Evolutionary conservation across 1,140 invertebrate genomes (phyloP), one percentile per base, ranked within the genome.

Genomic region (Drosophila arawakana): DNA sequence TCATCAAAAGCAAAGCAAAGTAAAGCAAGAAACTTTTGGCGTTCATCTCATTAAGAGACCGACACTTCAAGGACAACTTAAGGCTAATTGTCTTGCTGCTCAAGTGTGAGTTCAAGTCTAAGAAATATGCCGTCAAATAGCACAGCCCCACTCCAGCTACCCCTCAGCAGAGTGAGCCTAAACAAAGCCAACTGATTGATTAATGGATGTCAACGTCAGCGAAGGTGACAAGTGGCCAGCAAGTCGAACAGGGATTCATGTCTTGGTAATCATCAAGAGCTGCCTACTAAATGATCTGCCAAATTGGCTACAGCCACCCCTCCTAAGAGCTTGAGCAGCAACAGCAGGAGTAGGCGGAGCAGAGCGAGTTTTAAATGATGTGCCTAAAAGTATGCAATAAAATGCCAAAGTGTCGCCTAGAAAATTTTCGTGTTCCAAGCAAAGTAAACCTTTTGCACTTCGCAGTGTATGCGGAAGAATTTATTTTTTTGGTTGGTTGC

Each of bases 181-280:
- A 39, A 69, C 58, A 67, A 73, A 61, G 66, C 58, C 63, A 86
- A 52, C 74, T 88, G 83, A 86, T 86, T 86, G 82, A 86, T 86
- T 86, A 86, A 86, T 86, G 80, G 76, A 70, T 74, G 82, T 82
- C 80, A 88, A 73, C 71, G 80, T 66, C 79, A 68, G 72, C 46
- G 79, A 73, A 86, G 82, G 80, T 80, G 82, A 86, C 82, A 86
- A 88, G 83, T 83, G 70, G 73, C 69, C 76, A 88, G 62, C 62
- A 85, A 88, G 80, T 72, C 70, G 74, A 68, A 57, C 52, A 66
- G 66, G 76, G 75, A 78, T 78, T 81, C 61, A 8, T 49, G n/a
- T 46, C 25, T 43, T 34, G 47, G 30, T 46, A 62, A 62, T 69
- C 67, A 61, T 55, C 49, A 63, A 37, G 39, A 44, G 57, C 50